Percentiles rank a stretch among this genome's conserved stretches.
Conservation (phyloP, 2,113 vertebrate genomes). For the Sakesphorus luctuosus region DNA sequence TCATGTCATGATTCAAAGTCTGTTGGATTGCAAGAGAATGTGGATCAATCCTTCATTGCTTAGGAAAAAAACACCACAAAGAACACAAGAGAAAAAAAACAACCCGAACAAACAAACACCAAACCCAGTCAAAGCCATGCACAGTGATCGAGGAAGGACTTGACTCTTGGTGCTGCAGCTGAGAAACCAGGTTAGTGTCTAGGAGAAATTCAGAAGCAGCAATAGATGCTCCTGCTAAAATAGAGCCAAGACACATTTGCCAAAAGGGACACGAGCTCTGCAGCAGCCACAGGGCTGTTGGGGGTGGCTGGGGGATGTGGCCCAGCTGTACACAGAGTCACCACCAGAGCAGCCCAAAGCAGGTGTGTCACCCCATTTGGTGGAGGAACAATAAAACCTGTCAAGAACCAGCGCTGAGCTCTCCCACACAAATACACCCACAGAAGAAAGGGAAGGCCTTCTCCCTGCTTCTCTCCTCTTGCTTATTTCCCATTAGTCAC, state of each 20-base stretch:
- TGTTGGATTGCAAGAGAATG: not conserved
- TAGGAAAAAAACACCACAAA: not conserved
- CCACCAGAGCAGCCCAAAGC: not conserved
- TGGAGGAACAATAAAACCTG: not conserved
- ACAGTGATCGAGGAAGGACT: not conserved
- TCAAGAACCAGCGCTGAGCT: not conserved
- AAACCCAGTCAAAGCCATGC: not conserved
- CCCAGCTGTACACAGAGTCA: not conserved
- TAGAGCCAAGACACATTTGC: not conserved
- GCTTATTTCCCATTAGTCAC: not conserved
- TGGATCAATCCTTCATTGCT: not conserved
- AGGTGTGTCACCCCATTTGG: not conserved
- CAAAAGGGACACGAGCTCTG: accelerated
- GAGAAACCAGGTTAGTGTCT: not conserved
- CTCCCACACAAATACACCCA: not conserved
- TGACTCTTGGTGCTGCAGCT: not conserved
- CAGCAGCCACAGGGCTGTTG: not conserved
- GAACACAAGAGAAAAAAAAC: not conserved
- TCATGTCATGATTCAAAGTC: not conserved
- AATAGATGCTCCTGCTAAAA: not conserved
- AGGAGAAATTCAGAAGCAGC: not conserved
- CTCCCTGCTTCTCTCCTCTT: not conserved
- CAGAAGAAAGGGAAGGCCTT: not conserved
- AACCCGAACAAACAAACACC: no score
- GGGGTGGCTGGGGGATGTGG: not conserved